Base-by-base conservation (phyloP, 2,888 invertebrate species). In the Bunonema sp. region DNA sequence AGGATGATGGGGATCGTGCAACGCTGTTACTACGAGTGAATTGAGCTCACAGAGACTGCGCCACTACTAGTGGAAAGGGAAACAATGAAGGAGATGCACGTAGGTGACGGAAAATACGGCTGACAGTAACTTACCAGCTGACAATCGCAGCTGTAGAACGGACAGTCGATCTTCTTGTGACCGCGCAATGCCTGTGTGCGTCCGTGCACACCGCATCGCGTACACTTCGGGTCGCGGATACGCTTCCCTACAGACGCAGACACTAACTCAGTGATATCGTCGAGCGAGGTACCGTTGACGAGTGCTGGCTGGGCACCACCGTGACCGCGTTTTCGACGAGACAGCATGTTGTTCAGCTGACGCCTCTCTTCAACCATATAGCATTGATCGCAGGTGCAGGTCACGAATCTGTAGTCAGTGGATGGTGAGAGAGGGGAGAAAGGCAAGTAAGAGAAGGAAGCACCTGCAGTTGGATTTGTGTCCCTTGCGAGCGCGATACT, bases 401-500 rank as follows among this genome's bases (percentile, higher is more conserved):
- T 39, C 8, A 52, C 45, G 34, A 48, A 61, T 22, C 63, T 64
- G 40, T 35, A 50, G 15, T 21, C 34, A 23, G n/a, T 10, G 7
- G 10, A 32, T 7, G 16, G 32, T 7, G 15, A 32, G 15, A 32
- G 15, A 32, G 32, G 15, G 32, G 32, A 32, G 20, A 21, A 22
- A 19, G 28, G 20, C 15, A 4, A 26, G 8, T 4, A 18, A 12
- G 8, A 4, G 26, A 33, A 34, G 15, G 33, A 46, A 52, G 40
- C 30, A 64, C 60, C 46, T 37, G 49, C 67, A 67, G 15, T 49
- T 45, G 2, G 59, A 57, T 40, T 67, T 67, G 44, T 67, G 67
- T 15, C 67, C 67, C 39, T 67, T 67, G 8, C 67, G 40, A 15
- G 61, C 59, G 32, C 44, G 53, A 19, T 47, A 45, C 38, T 49